Evolutionary conservation across 2,888 invertebrate species (phyloP), one percentile per base, ranked within the genome.

Genomic region (Cenopis cana): DNA sequence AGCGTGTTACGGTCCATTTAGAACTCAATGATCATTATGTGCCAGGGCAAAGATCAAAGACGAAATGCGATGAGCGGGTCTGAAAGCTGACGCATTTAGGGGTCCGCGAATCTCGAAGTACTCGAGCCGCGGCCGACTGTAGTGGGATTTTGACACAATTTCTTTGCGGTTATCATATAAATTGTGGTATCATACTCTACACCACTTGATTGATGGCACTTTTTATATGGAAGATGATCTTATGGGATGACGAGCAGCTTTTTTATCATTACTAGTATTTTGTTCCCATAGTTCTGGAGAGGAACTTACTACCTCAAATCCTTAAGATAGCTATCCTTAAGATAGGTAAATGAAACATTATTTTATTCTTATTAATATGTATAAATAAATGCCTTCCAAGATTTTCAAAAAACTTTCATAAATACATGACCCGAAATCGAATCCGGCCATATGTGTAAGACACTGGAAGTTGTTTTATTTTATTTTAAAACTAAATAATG

Each of bases 21-120:
- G 49, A 71, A 67, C 71, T 71, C 71, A 67, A 71, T 56, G 71
- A 67, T 61, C 61, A 67, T 67, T 61, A 71, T 50, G 67, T 67
- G 66, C 66, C 49, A 66, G 71, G 60, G 61, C 66, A 71, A 60
- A 55, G 66, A 71, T 71, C 71, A 71, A 71, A 71, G 71, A 24
- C 60, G 59, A 29, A 56, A 12, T 17, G 17, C 38, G 60, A 68
- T 60, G 68, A 68, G 60, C 54, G 60, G 49, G 38, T 33, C 41
- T 60, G 20, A 68, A 60, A 38, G 29, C 60, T 54, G 68, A 68
- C 57, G 68, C 41, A 54, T 68, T 61, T 57, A 36, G 38, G 57
- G 11, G 2, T 52, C 52, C 24, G 41, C 52, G 60, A 46, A 59
- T 65, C 29, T 55, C n/a, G 18, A 69, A 69, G 50, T 41, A 49